phyloP scores from a whole-genome alignment of 1,140 invertebrate species.

The Heliconius melpomene region DNA sequence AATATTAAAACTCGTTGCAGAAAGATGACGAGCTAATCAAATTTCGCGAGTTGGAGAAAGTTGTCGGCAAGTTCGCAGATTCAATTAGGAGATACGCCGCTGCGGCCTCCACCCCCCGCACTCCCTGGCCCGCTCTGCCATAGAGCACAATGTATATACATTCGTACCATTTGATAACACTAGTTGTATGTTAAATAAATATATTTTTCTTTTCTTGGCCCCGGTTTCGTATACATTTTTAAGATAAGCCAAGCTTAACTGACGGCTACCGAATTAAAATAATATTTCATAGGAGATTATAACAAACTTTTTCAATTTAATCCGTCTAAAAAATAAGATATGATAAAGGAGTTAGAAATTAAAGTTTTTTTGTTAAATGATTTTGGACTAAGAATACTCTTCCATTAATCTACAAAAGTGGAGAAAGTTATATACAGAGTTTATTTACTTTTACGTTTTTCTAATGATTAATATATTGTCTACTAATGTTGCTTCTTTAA shows the following conservation, averaged over 20 bases:
- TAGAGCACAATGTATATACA: neutral
- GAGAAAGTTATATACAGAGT: too few species aligned
- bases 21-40: conserved; percentile 72
- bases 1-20: conserved; percentile 50
- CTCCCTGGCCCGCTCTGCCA: neutral
- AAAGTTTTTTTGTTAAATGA: neutral
- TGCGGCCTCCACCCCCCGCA: conserved; percentile 17
- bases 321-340: neutral
- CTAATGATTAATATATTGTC: too few species aligned
- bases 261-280: neutral
- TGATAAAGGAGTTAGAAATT: neutral
- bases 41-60: conserved; percentile 67
- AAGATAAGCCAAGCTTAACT: neutral
- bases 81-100: conserved; percentile 70
- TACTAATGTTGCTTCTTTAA: too few species aligned
- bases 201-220: neutral
- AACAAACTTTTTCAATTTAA: neutral
- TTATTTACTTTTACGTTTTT: too few species aligned
- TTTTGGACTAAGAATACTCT: neutral
- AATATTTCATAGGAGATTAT: conserved; percentile 11
- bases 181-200: neutral
- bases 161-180: neutral
- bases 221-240: neutral
- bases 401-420: too few species aligned
- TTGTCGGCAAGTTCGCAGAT: conserved; percentile 65